Conservation (phyloP, 1,140 invertebrate species). For the Drosophila tropicalis region DNA sequence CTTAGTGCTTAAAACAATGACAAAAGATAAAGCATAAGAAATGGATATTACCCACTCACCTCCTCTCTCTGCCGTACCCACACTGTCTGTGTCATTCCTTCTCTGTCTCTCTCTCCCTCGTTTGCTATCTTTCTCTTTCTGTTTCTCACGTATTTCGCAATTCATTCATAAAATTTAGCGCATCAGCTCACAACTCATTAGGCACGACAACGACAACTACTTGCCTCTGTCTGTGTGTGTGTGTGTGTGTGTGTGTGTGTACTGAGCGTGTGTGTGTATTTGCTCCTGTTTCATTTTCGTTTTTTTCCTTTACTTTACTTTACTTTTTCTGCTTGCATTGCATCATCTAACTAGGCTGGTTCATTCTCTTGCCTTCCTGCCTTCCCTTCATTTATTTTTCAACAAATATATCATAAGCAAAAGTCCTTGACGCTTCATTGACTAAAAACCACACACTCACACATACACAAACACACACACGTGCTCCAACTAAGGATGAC, state of each 20-base stretch:
- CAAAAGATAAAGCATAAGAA: slow-evolving; percentile 20
- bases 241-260: background rate
- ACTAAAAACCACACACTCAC: slow-evolving; percentile 67
- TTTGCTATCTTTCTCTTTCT: background rate
- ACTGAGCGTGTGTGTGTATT: slow-evolving; percentile 22
- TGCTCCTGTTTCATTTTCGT: slow-evolving; percentile 12
- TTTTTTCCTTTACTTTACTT: slow-evolving; percentile 13
- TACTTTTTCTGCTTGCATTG: slow-evolving; percentile 56
- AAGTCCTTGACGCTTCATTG: slow-evolving; percentile 81
- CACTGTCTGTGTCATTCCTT: slow-evolving; percentile 1
- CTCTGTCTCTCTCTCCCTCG: background rate
- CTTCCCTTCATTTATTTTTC: slow-evolving; percentile 24
- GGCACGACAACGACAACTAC: slow-evolving; percentile 52
- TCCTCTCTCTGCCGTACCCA: background rate
- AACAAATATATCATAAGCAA: slow-evolving; percentile 77
- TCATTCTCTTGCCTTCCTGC: slow-evolving; percentile 13
- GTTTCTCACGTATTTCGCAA: slow-evolving; percentile 42
- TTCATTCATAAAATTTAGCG: slow-evolving; percentile 77
- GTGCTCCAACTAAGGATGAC: slow-evolving; percentile 56
- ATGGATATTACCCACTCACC: background rate
- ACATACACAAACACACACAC: slow-evolving; percentile 21
- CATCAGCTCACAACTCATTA: slow-evolving; percentile 80
- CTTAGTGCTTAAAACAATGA: slow-evolving; percentile 73
- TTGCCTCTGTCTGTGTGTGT: slow-evolving; percentile 36
- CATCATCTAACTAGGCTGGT: slow-evolving; percentile 60